Evolutionary conservation across 1,140 invertebrate genomes (phyloP).

Genomic region (Ceratina japonica): DNA sequence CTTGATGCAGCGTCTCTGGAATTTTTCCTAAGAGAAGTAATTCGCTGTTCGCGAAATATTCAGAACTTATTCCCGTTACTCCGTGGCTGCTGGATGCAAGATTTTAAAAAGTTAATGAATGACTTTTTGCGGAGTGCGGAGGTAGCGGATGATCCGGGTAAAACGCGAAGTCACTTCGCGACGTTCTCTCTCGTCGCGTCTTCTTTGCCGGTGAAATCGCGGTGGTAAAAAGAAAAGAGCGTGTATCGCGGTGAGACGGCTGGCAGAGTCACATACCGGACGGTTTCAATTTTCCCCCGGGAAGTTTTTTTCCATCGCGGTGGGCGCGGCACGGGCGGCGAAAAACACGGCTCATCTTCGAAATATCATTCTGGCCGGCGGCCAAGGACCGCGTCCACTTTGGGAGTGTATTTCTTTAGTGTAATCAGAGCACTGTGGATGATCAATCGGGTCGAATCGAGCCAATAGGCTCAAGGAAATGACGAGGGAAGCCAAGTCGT

Average conservation of each 20-base stretch:
- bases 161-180: neutral
- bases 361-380: slow-evolving; percentile 53
- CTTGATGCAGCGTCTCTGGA: too few species aligned
- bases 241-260: slow-evolving; percentile 38
- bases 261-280: slow-evolving; percentile 22
- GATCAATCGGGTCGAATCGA: slow-evolving; percentile 14
- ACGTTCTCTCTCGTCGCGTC: slow-evolving; percentile 4
- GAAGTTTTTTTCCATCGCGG: neutral
- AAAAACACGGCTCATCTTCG: slow-evolving; percentile 27
- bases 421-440: slow-evolving; percentile 10
- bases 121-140: too few species aligned
- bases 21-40: too few species aligned
- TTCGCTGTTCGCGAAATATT: too few species aligned
- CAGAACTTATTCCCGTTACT: too few species aligned
- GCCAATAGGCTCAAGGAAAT: neutral
- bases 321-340: neutral
- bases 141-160: too few species aligned
- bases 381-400: slow-evolving; percentile 33
- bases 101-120: too few species aligned
- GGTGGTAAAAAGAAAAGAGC: slow-evolving; percentile 33
- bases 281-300: slow-evolving; percentile 33
- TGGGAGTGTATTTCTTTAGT: slow-evolving; percentile 18
- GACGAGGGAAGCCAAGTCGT: neutral
- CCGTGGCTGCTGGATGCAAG: too few species aligned
- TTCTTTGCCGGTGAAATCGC: neutral